Base-by-base conservation (phyloP, 2,113 vertebrate genomes). In the Rhinichthys klamathensis region DNA sequence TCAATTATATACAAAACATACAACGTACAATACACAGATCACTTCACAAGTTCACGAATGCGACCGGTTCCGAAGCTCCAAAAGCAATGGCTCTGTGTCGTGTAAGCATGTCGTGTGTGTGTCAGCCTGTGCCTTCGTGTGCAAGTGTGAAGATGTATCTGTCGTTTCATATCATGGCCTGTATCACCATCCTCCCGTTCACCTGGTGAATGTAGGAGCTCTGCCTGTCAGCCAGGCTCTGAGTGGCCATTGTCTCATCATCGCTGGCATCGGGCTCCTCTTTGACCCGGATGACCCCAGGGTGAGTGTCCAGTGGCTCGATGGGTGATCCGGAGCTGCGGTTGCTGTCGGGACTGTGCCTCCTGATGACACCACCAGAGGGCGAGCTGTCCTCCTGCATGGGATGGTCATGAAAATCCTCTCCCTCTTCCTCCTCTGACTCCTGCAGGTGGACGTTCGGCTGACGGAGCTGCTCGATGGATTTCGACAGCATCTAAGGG, bases 381-480 rank as follows among this genome's bases (percentile, higher is more conserved):
- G 96, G 95, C 92, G 94, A 92, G 94, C 89, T 95, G 92, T 97
- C 96, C 91, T 98, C 96, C 95, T 96, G 96, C 96, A 98, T 96
- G 1, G 89, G 81, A 44, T 95, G 94, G 83, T 97, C 96, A 69
- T 93, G 91, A 1, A 94, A 93, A 74, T 95, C 93, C 87, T 96
- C 96, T 0, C 86, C 73, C 86, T 96, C 95, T 90, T 98, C 98
- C 88, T 99, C 98, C 92, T 99, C 97, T 0, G 97, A 96, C 90
- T 99, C 98, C 88, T 97, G 96, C 89, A 98, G 95, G 92, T 98
- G 97, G 88, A 92, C 92, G 88, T 90, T 97, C 79, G 97, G 97
- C 94, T 98, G 97, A 92, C 97, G 97, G 89, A 99, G 94, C 94
- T 99, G 97, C 94, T 99, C 98, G 51, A 98, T 98, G 91, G 98